These are phyloP conservation scores for Acromyrmex charruanus DNA, from an alignment of 1,140 invertebrate genomes.

Conservation along the genomic window DNA sequence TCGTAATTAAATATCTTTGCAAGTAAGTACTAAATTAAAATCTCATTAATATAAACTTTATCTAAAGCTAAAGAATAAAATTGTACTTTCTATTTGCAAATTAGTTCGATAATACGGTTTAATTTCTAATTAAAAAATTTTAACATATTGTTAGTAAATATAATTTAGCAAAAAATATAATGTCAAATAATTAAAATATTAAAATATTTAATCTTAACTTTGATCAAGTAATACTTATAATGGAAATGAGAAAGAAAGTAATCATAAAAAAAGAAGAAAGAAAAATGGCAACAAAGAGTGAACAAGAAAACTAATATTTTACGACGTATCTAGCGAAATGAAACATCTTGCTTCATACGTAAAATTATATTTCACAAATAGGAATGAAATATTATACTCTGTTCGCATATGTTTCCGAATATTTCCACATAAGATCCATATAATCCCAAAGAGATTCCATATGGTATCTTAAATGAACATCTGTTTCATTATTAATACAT, in stretches of 20 bases:
- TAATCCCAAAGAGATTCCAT: slow-evolving; percentile 9
- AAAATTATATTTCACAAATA: slow-evolving; percentile 1
- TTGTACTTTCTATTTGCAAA: slow-evolving; percentile 4
- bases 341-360: background rate
- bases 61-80: background rate
- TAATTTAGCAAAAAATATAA: background rate
- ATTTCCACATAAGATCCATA: background rate
- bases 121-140: slow-evolving; percentile 6
- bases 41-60: slow-evolving; percentile 10
- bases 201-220: background rate
- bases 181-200: background rate
- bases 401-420: slow-evolving; percentile 9
- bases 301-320: slow-evolving; percentile 24
- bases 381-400: slow-evolving; percentile 19
- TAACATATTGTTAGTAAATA: background rate
- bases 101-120: background rate
- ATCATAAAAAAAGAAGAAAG: background rate
- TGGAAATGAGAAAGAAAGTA: background rate
- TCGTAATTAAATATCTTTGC: slow-evolving; percentile 18
- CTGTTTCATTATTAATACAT: slow-evolving; percentile 19
- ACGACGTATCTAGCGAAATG: background rate
- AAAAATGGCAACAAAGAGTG: background rate
- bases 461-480: slow-evolving; percentile 9
- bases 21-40: slow-evolving; percentile 2
- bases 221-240: background rate